Conservation (phyloP, 2,113 vertebrate species). For the Antechinus stuartii region DNA sequence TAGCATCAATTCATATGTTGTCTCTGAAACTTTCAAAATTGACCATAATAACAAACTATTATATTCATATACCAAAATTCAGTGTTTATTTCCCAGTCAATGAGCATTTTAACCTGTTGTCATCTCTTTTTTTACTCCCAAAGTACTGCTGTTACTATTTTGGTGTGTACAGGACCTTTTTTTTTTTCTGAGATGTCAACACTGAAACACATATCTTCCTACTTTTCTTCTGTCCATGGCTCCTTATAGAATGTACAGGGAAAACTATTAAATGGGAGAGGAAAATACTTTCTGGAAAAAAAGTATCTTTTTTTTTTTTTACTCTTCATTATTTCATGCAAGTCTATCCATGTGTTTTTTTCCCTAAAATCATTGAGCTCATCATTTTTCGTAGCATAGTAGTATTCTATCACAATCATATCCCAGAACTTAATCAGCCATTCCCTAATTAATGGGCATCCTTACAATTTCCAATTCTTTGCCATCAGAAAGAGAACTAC, state of each 20-base stretch:
- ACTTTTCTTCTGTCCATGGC: not conserved
- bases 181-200: not conserved
- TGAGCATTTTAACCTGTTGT: not conserved
- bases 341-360: too few species aligned
- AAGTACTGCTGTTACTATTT: not conserved
- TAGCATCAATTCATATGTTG: not conserved
- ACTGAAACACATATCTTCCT: not conserved
- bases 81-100: not conserved
- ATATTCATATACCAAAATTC: not conserved
- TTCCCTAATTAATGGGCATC: too few species aligned
- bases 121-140: not conserved
- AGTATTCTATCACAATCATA: too few species aligned
- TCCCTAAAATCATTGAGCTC: too few species aligned
- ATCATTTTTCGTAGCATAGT: too few species aligned
- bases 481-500: too few species aligned
- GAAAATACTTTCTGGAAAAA: slow-evolving; percentile 33
- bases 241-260: not conserved
- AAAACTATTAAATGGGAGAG: not conserved
- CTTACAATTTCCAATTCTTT: too few species aligned
- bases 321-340: too few species aligned
- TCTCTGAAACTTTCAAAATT: not conserved
- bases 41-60: not conserved
- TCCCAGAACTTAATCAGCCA: too few species aligned
- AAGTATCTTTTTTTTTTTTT: not conserved
- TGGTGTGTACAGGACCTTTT: not conserved